phyloP scores from a whole-genome alignment of 2,113 vertebrate species.

The Rhynchopsitta pachyrhyncha region DNA sequence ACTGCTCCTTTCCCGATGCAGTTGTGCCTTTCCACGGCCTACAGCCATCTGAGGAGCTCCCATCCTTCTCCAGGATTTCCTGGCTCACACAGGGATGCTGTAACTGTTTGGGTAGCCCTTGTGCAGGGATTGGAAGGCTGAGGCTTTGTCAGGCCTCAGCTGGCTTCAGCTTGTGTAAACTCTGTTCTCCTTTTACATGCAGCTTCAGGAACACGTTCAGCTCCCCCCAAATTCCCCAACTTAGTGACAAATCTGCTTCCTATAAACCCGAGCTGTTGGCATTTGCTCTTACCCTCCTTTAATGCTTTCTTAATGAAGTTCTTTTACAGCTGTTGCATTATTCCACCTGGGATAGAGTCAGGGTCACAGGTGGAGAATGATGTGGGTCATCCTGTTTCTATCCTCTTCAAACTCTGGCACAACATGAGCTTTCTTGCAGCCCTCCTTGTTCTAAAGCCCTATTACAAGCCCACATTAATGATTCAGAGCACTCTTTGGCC shows the following conservation, averaged over 20 bases:
- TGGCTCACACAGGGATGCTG: background rate
- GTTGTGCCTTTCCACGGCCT: background rate
- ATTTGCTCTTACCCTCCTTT: constrained; percentile 50
- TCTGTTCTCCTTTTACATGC: constrained; percentile 13
- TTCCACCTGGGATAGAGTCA: constrained; percentile 62
- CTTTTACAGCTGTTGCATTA: constrained; percentile 66
- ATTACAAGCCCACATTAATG: constrained; percentile 64
- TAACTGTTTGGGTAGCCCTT: background rate
- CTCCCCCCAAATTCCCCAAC: constrained; percentile 41
- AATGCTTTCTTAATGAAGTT: constrained; percentile 66
- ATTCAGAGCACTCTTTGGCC: constrained; percentile 50
- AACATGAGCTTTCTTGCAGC: constrained; percentile 26
- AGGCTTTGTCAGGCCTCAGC: constrained; percentile 39
- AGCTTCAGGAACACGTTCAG: constrained; percentile 1
- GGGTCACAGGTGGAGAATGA: constrained; percentile 66
- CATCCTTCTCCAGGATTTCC: background rate
- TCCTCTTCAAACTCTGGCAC: constrained; percentile 60
- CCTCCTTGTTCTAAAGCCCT: constrained; percentile 53
- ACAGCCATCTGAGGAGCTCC: accelerated
- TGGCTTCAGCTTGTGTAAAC: constrained; percentile 43
- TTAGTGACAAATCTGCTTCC: constrained; percentile 63
- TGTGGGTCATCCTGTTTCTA: constrained; percentile 63
- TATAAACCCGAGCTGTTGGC: constrained; percentile 61
- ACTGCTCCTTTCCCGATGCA: background rate
- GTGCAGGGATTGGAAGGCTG: background rate